phyloP scores from a whole-genome alignment of 2,113 vertebrate genomes.

The Esox niger region DNA sequence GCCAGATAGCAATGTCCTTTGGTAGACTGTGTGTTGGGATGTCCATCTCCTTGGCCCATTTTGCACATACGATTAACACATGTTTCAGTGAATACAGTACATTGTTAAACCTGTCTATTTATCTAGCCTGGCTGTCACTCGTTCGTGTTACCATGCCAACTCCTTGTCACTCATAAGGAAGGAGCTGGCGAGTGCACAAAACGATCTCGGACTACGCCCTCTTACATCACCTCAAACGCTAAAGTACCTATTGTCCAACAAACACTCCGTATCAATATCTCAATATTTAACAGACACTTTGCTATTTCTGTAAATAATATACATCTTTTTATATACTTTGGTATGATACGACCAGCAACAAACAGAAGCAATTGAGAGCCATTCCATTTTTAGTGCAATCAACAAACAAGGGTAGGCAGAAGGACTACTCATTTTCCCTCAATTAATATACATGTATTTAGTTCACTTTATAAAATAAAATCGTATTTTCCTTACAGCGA shows the following conservation, averaged over 20 bases:
- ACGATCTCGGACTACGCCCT: neutral
- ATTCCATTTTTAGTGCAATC: neutral
- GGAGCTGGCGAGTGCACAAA: too few relatives aligned
- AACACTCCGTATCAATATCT: neutral
- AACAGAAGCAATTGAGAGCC: constrained; percentile 9
- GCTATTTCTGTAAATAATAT: constrained; percentile 32
- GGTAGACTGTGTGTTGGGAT: constrained; percentile 41
- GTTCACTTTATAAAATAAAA: too few relatives aligned
- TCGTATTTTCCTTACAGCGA: neutral
- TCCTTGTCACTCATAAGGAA: too few relatives aligned
- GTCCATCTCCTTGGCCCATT: constrained; percentile 5
- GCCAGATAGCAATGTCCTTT: constrained; percentile 48
- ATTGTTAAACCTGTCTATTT: constrained; percentile 13
- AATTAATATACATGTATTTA: too few relatives aligned
- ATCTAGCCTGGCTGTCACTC: too few relatives aligned
- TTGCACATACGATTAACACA: neutral
- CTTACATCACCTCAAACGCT: neutral
- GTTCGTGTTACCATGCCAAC: too few relatives aligned
- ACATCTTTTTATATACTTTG: constrained; percentile 33
- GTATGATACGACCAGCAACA: constrained; percentile 33
- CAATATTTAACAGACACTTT: neutral
- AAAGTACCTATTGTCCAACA: neutral
- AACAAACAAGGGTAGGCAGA: too few relatives aligned
- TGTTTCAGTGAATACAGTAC: constrained; percentile 12
- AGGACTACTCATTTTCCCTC: too few relatives aligned